These are phyloP conservation scores for Euclidia mi DNA, from an alignment of 2,888 invertebrate species.

Conservation along the genomic window DNA sequence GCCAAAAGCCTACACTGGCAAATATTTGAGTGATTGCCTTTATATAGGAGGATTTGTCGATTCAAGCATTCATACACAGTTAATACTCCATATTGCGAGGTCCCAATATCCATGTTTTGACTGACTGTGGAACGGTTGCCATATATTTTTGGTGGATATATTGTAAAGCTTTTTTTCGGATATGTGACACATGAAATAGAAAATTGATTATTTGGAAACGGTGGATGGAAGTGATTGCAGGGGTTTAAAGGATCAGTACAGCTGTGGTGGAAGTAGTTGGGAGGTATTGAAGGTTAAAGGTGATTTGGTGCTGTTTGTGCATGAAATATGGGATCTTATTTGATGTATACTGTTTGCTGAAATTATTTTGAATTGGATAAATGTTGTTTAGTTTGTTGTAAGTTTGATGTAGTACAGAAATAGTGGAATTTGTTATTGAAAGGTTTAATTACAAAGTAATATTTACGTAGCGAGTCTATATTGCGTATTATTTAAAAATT, in stretches of 20 bases:
- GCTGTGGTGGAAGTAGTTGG: conserved; percentile 7
- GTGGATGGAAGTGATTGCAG: conserved; percentile 20
- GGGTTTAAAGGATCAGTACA: conserved; percentile 21
- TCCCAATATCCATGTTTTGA: conserved; percentile 36
- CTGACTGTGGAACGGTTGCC: conserved; percentile 18
- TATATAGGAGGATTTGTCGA: conserved; percentile 53
- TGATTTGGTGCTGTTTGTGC: conserved; percentile 21
- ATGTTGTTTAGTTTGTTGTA: too few relatives aligned
- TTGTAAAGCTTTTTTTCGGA: conserved; percentile 23
- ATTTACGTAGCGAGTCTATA: too few relatives aligned
- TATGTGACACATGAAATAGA: conserved; percentile 38
- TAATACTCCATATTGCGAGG: conserved; percentile 35
- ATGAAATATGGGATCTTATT: conserved; percentile 10
- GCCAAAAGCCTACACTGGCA: conserved; percentile 61
- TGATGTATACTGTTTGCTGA: background rate
- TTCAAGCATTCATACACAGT: conserved; percentile 26
- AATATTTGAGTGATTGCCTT: conserved; percentile 79
- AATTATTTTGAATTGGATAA: background rate
- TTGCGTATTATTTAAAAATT: too few relatives aligned
- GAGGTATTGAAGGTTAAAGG: conserved; percentile 14
- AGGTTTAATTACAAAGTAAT: too few relatives aligned
- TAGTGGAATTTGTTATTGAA: too few relatives aligned
- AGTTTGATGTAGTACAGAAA: too few relatives aligned
- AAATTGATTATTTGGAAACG: conserved; percentile 26
- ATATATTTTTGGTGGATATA: conserved; percentile 17